Percentiles rank a stretch among this genome's conserved stretches.
Conservation (phyloP, 2,888 invertebrate species). For the Hyposoter dolosus region DNA sequence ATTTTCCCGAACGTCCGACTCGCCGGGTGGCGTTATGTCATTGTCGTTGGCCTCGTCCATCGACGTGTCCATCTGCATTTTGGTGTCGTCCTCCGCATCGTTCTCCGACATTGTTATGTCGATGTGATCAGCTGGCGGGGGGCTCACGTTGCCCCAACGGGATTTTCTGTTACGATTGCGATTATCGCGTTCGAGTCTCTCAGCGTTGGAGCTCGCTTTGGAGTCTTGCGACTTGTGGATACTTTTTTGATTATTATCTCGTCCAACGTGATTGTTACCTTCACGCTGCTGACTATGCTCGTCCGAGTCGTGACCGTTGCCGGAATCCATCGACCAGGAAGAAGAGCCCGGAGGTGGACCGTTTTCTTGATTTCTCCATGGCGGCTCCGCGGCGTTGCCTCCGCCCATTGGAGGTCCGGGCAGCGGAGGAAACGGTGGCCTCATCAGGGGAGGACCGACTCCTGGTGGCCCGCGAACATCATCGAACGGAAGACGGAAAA, state of each 20-base stretch:
- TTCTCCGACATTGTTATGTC: slow-evolving; percentile 58
- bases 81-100: slow-evolving; percentile 61
- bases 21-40: slow-evolving; percentile 21
- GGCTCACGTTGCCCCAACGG: slow-evolving; percentile 76
- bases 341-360: slow-evolving; percentile 75
- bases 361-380: slow-evolving; percentile 78
- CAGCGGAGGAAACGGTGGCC: slow-evolving; percentile 69
- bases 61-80: slow-evolving; percentile 58
- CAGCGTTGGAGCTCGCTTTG: slow-evolving; percentile 64
- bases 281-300: slow-evolving; percentile 61
- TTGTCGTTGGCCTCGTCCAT: slow-evolving; percentile 45
- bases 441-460: slow-evolving; percentile 66
- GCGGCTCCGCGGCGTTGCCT: slow-evolving; percentile 69
- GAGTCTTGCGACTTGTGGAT: slow-evolving; percentile 58
- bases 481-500: slow-evolving; percentile 81
- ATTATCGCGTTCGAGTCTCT: slow-evolving; percentile 57
- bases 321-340: slow-evolving; percentile 73
- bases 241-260: slow-evolving; percentile 75
- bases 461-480: slow-evolving; percentile 77
- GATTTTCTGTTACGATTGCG: slow-evolving; percentile 80
- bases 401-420: slow-evolving; percentile 71
- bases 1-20: neutral
- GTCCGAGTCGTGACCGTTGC: slow-evolving; percentile 70
- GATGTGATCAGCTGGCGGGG: slow-evolving; percentile 70
- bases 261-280: slow-evolving; percentile 62